These are phyloP conservation scores for Drosophila cracens DNA, from an alignment of 2,888 invertebrate genomes.

Conservation along the genomic window DNA sequence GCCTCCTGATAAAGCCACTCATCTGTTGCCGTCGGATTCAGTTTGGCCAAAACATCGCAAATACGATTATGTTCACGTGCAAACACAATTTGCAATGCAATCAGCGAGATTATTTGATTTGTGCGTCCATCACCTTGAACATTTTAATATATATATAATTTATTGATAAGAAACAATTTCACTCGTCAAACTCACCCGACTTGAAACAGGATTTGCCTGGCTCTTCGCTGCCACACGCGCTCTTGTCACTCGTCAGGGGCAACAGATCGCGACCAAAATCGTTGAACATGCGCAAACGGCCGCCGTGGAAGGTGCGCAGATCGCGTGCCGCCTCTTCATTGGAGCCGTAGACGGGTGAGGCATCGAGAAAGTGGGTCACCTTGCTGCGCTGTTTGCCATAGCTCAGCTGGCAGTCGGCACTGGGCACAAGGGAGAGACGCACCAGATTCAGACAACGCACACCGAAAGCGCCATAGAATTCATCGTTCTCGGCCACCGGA, in stretches of 20 bases:
- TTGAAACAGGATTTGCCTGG: slow-evolving; percentile 88
- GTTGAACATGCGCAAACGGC: slow-evolving; percentile 88
- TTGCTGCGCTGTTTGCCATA: slow-evolving; percentile 89
- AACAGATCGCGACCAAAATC: slow-evolving; percentile 89
- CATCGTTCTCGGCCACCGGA: slow-evolving; percentile 87
- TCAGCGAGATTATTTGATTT: slow-evolving; percentile 91
- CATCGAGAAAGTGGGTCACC: slow-evolving; percentile 90
- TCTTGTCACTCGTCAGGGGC: slow-evolving; percentile 87
- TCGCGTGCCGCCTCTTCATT: slow-evolving; percentile 86
- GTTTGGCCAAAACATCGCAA: slow-evolving; percentile 86
- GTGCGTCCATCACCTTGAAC: slow-evolving; percentile 89
- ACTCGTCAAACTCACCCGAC: slow-evolving; percentile 69
- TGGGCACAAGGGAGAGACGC: slow-evolving; percentile 88
- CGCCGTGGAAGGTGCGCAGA: slow-evolving; percentile 87
- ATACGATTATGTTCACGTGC: slow-evolving; percentile 93
- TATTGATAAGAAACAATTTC: neutral
- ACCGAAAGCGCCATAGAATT: slow-evolving; percentile 87
- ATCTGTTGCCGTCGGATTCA: slow-evolving; percentile 92
- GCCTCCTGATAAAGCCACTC: slow-evolving; percentile 91
- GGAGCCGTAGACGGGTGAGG: slow-evolving; percentile 91
- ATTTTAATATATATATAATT: neutral
- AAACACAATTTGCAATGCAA: slow-evolving; percentile 90
- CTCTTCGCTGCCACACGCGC: slow-evolving; percentile 87
- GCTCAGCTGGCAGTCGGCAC: slow-evolving; percentile 88
- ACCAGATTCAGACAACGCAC: slow-evolving; percentile 91